These are phyloP conservation scores for Papilio demoleus DNA, from an alignment of 2,888 invertebrate species.

Conservation along the genomic window DNA sequence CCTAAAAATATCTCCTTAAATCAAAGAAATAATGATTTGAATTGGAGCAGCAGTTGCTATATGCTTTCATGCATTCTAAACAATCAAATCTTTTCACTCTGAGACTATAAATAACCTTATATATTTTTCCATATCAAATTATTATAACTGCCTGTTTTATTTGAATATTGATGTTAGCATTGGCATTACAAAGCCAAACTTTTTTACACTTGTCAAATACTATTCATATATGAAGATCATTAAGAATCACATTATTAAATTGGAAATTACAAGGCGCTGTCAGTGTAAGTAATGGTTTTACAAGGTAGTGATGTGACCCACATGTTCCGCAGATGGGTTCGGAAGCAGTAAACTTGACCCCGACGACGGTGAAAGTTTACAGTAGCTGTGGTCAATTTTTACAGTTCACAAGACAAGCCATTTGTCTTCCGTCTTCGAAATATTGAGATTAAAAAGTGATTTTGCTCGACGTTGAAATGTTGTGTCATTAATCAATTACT, in stretches of 20 bases:
- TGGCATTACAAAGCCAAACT: slow-evolving; percentile 48
- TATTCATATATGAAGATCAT: slow-evolving; percentile 39
- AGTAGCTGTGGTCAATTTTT: slow-evolving; percentile 62
- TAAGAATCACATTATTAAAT: slow-evolving; percentile 52
- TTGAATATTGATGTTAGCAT: slow-evolving; percentile 41
- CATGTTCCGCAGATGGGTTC: slow-evolving; percentile 52
- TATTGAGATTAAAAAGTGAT: slow-evolving; percentile 46
- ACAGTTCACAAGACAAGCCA: slow-evolving; percentile 47
- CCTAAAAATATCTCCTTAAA: slow-evolving; percentile 1
- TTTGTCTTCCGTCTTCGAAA: slow-evolving; percentile 47
- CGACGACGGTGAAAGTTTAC: slow-evolving; percentile 73
- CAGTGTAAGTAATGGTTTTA: slow-evolving; percentile 64
- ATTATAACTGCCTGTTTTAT: too few species aligned
- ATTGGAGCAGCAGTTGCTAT: too few species aligned
- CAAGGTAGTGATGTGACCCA: slow-evolving; percentile 59
- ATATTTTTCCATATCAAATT: too few species aligned
- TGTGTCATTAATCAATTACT: slow-evolving; percentile 45
- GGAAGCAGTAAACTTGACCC: slow-evolving; percentile 76
- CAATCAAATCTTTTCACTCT: too few species aligned
- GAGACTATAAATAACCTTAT: too few species aligned
- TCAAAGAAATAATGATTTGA: too few species aligned
- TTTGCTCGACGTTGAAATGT: slow-evolving; percentile 43
- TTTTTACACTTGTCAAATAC: slow-evolving; percentile 42
- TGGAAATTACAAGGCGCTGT: slow-evolving; percentile 59
- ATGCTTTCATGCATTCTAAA: too few species aligned